phyloP scores from a whole-genome alignment of 1,140 invertebrate genomes.

The Daktulosphaira vitifoliae region DNA sequence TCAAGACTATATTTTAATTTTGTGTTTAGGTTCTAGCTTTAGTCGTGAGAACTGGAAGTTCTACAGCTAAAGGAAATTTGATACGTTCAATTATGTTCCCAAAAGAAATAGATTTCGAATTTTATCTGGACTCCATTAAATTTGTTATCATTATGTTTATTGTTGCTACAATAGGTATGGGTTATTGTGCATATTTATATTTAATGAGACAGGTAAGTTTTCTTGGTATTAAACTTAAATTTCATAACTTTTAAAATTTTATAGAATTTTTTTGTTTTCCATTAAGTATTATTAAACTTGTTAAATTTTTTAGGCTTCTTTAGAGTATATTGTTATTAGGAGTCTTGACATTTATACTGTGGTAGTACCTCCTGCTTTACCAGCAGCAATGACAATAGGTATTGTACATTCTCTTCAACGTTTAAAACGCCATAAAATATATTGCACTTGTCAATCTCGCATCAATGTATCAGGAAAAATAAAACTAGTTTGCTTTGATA shows the following conservation, averaged over 20 bases:
- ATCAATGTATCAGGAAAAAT: conserved; percentile 86
- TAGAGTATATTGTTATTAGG: conserved; percentile 73
- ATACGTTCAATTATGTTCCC: conserved; percentile 88
- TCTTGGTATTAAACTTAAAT: neutral
- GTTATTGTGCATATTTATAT: conserved; percentile 51
- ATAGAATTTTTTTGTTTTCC: too few relatives aligned
- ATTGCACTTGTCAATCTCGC: conserved; percentile 79
- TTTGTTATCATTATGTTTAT: conserved; percentile 56
- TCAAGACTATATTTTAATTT: too few relatives aligned
- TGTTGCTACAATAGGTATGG: conserved; percentile 50
- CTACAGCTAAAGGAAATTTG: conserved; percentile 79
- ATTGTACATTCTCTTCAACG: conserved; percentile 72
- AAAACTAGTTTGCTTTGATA: conserved; percentile 92
- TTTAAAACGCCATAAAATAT: conserved; percentile 69
- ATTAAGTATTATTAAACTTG: too few relatives aligned
- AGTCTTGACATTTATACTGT: conserved; percentile 89
- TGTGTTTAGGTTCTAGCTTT: conserved; percentile 58
- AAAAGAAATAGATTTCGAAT: conserved; percentile 66
- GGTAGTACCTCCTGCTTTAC: conserved; percentile 85
- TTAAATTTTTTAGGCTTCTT: conserved; percentile 63
- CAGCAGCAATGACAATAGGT: conserved; percentile 92
- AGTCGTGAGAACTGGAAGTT: conserved; percentile 77
- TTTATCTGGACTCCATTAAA: conserved; percentile 79
- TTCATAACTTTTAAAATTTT: neutral
- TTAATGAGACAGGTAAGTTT: conserved; percentile 47